Conservation (phyloP, 2,113 vertebrate genomes). For the Zosterops borbonicus region DNA sequence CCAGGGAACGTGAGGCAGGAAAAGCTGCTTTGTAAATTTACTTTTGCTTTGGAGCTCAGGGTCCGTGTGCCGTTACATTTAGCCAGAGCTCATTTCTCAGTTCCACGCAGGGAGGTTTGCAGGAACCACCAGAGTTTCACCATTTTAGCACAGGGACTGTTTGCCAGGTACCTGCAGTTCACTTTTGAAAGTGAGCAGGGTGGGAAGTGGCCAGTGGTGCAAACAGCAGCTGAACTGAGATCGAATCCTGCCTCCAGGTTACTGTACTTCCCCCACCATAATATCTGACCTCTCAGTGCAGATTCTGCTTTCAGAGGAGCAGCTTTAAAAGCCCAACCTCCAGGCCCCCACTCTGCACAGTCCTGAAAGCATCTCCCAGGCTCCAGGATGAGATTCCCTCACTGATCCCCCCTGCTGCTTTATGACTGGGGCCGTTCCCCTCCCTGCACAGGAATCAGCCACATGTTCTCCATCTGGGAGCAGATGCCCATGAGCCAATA, state of each 20-base stretch:
- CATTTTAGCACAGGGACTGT: not conserved
- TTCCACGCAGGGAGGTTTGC: not conserved
- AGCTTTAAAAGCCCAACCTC: not conserved
- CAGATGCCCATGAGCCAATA: constrained; percentile 46
- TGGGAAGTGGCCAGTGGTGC: not conserved
- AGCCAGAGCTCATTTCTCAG: not conserved
- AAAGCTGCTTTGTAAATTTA: constrained; percentile 11
- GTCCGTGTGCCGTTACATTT: rapidly evolving
- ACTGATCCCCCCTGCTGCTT: constrained; percentile 40
- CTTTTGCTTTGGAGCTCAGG: not conserved
- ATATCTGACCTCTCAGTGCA: not conserved
- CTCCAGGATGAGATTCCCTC: constrained; percentile 8
- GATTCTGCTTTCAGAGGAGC: not conserved
- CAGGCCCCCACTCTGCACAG: not conserved
- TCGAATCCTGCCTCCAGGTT: constrained; percentile 14
- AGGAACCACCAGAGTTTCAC: not conserved
- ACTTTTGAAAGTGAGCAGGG: not conserved
- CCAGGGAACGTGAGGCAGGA: not conserved
- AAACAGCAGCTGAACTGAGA: not conserved
- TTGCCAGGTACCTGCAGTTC: not conserved
- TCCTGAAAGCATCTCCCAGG: not conserved
- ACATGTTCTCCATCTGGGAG: constrained; percentile 63
- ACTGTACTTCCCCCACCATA: not conserved
- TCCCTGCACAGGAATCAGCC: not conserved
- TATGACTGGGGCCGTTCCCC: not conserved